These are phyloP conservation scores for Gephyroberyx darwinii DNA, from an alignment of 2,797 vertebrate genomes.

Conservation along the genomic window DNA sequence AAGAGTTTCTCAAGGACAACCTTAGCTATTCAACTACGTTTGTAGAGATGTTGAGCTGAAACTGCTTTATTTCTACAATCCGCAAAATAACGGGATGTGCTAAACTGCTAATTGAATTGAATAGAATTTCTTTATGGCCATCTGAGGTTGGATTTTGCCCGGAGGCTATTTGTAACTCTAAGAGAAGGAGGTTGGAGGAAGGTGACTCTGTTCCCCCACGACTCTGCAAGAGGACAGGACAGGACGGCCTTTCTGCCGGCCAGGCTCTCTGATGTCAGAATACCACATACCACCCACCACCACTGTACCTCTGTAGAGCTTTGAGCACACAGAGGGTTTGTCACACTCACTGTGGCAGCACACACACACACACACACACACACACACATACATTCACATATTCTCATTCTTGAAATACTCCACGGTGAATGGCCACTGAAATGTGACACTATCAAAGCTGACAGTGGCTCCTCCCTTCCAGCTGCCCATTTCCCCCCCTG, in stretches of 20 bases:
- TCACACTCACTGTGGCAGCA: slow-evolving; percentile 42
- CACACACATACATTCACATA: slow-evolving; percentile 16
- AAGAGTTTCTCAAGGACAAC: no score
- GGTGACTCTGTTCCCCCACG: slow-evolving; percentile 39
- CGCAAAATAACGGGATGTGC: background rate
- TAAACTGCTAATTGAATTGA: background rate
- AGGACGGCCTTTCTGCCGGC: slow-evolving; percentile 3
- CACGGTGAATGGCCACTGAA: slow-evolving; percentile 41
- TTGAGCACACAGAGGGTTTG: slow-evolving; percentile 40
- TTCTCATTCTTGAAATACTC: slow-evolving; percentile 42
- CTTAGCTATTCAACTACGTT: no score
- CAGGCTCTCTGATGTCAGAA: slow-evolving; percentile 30
- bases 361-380: background rate
- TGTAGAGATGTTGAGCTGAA: background rate
- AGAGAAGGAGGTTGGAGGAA: slow-evolving; percentile 51
- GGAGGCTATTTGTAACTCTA: slow-evolving; percentile 35
- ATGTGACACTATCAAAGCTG: slow-evolving; percentile 63
- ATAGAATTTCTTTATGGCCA: background rate
- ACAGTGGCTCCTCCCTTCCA: slow-evolving; percentile 63
- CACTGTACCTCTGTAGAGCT: slow-evolving; percentile 20
- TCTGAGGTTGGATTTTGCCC: slow-evolving; percentile 20
- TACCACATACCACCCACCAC: slow-evolving; percentile 16
- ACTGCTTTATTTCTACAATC: background rate
- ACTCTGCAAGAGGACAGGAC: slow-evolving; percentile 25
- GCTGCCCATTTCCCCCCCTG: slow-evolving; percentile 46